A percentile compares a stretch with the other conserved stretches of the same genome.
phyloP scores from a whole-genome alignment of 2,888 invertebrate species.

The Sisyra terminalis region DNA sequence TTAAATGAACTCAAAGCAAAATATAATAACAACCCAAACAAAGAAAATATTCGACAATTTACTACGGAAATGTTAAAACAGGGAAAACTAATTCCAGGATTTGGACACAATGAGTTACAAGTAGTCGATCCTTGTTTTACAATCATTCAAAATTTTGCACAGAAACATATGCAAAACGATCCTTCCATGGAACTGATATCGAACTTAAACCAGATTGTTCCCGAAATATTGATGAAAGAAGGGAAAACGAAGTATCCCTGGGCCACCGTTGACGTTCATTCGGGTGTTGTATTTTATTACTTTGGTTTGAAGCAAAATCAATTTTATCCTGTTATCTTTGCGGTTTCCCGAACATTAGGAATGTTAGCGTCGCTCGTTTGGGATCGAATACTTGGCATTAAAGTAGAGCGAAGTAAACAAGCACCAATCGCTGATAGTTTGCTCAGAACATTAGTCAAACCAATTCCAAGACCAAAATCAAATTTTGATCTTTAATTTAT shows the following conservation, averaged over 20 bases:
- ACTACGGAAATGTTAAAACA: neutral
- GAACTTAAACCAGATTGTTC: too few relatives aligned
- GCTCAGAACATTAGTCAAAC: too few relatives aligned
- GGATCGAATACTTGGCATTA: slow-evolving; percentile 1
- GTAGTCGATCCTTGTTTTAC: neutral
- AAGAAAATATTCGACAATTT: neutral
- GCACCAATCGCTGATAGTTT: too few relatives aligned
- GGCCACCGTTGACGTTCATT: neutral
- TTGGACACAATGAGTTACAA: neutral
- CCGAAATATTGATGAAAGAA: neutral
- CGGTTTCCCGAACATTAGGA: neutral
- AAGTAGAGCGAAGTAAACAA: too few relatives aligned
- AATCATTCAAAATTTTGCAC: neutral
- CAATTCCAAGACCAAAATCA: too few relatives aligned
- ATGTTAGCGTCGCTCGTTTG: neutral
- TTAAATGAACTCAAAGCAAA: neutral
- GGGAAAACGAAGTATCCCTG: neutral
- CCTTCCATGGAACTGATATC: neutral
- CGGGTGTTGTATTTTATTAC: neutral
- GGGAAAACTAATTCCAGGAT: neutral
- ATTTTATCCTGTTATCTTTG: neutral
- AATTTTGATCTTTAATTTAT: too few relatives aligned
- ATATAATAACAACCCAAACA: neutral
- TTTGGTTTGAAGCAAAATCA: neutral
- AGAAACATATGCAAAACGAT: neutral